Evolutionary conservation across 2,797 vertebrate genomes (phyloP).

Genomic region (Helostoma temminkii): DNA sequence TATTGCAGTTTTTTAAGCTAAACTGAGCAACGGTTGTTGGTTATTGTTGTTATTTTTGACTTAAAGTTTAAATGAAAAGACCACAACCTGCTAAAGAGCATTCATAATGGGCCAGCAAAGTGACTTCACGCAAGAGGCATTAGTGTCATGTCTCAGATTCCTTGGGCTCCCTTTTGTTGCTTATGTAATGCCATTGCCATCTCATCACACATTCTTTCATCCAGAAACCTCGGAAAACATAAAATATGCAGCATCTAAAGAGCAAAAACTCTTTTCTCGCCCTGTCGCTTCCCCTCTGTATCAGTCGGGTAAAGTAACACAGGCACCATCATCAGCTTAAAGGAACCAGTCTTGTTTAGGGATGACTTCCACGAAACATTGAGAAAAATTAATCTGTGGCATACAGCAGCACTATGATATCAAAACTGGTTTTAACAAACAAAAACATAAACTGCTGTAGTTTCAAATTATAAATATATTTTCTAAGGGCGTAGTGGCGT

Average conservation of each 20-base stretch:
- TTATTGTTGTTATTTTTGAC: slow-evolving; percentile 5
- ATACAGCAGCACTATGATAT: not conserved
- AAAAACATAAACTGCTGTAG: slow-evolving; percentile 17
- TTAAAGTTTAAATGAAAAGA: not conserved
- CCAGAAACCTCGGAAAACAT: slow-evolving; percentile 54
- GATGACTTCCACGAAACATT: slow-evolving; percentile 11
- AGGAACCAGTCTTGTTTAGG: slow-evolving; percentile 16
- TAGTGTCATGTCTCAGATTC: slow-evolving; percentile 16
- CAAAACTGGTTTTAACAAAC: slow-evolving; percentile 11
- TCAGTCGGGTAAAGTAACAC: slow-evolving; percentile 27
- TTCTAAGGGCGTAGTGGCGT: slow-evolving; percentile 9
- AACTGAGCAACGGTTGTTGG: slow-evolving; percentile 7
- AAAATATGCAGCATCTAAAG: slow-evolving; percentile 65
- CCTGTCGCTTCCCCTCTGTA: slow-evolving; percentile 22
- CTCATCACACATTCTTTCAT: slow-evolving; percentile 60
- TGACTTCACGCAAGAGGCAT: slow-evolving; percentile 11
- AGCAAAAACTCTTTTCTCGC: slow-evolving; percentile 48
- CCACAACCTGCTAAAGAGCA: not conserved
- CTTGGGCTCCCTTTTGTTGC: slow-evolving; percentile 44
- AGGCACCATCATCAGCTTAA: slow-evolving; percentile 37
- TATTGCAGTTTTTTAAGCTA: too few species aligned
- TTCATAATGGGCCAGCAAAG: slow-evolving; percentile 13
- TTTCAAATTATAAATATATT: slow-evolving; percentile 34
- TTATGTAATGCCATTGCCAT: slow-evolving; percentile 58
- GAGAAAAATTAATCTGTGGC: not conserved